Conservation (phyloP, 2,888 invertebrate species). For the Myopa testacea region DNA sequence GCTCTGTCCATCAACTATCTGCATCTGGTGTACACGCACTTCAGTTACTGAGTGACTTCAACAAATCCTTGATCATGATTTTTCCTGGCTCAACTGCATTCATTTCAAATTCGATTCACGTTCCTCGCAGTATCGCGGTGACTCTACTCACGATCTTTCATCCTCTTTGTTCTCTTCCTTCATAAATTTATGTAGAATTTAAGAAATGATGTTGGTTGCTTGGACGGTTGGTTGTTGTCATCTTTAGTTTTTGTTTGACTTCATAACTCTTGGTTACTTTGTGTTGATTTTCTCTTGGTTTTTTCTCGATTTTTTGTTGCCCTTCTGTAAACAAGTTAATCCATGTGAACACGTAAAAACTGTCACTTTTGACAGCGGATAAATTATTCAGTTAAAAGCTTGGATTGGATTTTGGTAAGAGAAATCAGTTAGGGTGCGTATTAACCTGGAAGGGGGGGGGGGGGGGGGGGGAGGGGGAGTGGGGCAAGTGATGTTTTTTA, state of each 20-base stretch:
- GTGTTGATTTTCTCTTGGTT: not conserved
- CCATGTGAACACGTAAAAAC: conserved; percentile 14
- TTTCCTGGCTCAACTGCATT: not conserved
- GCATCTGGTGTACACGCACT: not conserved
- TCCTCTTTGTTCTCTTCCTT: too few relatives aligned
- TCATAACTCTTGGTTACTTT: not conserved
- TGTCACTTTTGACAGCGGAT: conserved; percentile 34
- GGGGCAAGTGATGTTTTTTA: too few relatives aligned
- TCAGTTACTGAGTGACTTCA: not conserved
- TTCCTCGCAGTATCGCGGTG: conserved; percentile 15
- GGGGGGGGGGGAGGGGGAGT: too few relatives aligned
- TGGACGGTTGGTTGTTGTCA: too few relatives aligned
- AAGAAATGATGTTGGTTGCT: not conserved
- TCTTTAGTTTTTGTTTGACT: not conserved
- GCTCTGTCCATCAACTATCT: too few relatives aligned
- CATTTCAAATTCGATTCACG: conserved; percentile 20
- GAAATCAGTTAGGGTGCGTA: too few relatives aligned
- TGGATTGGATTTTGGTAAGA: too few relatives aligned
- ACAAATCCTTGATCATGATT: conserved; percentile 4
- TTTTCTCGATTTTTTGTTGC: not conserved
- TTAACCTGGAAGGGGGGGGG: too few relatives aligned
- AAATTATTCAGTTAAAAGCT: conserved; percentile 12
- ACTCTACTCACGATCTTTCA: conserved; percentile 8
- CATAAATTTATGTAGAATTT: not conserved
- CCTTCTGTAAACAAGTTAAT: conserved; percentile 29